Evolutionary conservation across 2,888 invertebrate species (phyloP), one percentile per base, ranked within the genome.

Genomic region (Gisinianus flammeolus): DNA sequence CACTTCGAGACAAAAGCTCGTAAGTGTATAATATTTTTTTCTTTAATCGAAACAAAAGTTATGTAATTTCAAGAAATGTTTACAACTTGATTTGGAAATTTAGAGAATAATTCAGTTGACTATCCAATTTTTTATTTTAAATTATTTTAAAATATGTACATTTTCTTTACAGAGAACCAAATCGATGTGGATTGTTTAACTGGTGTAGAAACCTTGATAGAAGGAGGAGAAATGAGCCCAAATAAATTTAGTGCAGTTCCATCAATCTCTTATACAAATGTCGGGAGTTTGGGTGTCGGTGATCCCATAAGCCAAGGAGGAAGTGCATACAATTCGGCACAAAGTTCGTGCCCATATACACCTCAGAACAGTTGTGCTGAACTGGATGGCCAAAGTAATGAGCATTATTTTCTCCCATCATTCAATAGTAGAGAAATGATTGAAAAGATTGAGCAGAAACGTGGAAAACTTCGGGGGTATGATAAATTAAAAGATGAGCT

Each of bases 391-490:
- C 82, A 19, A 24, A 10, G 12, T 35, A 78, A 82, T 22, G 83
- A 84, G 19, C 80, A 80, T 75, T 83, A 84, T 76, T 84, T 83
- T 76, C 85, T 88, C 12, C 88, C 88, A 8, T 87, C 87, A 77
- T 88, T 88, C 83, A 88, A 88, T 83, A 87, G 85, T 70, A 86
- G 87, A 1, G 88, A 88, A 80, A 87, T 88, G 87, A 86, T 88
- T 71, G 85, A 87, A 77, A 86, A 86, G 78, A 87, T 88, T n/a
- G 86, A 87, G 69, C 85, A 85, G 44, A 87, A 87, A 80, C 86
- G 87, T 70, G 87, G 86, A 6, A 85, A 86, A 28, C 82, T 88
- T 26, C 82, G 85, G 19, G 85, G 85, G n/a, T 85, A 85, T 72
- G 85, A 85, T 33, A 81, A 81, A 64, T 68, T 71, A 10, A 83